Conservation (phyloP, 2,888 invertebrate genomes). For the Mayetiola destructor region DNA sequence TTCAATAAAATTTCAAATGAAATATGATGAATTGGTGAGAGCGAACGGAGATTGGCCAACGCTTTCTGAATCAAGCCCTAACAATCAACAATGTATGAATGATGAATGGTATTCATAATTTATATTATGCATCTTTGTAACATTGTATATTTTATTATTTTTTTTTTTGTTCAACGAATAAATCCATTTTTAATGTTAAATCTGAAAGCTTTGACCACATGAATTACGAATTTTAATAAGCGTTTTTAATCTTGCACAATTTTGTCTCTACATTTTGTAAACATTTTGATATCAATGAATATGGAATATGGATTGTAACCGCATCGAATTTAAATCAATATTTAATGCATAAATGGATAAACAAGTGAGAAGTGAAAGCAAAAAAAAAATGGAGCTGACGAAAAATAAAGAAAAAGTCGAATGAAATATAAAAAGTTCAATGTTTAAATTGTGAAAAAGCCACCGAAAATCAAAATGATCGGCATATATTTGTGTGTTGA, state of each 20-base stretch:
- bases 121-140: too few species aligned
- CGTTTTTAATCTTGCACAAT: neutral
- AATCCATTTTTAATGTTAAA: conserved; percentile 4
- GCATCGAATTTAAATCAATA: conserved; percentile 7
- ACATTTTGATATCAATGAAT: neutral
- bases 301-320: neutral
- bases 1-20: too few species aligned
- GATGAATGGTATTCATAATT: too few species aligned
- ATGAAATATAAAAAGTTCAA: neutral
- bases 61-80: too few species aligned
- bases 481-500: conserved; percentile 1
- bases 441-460: neutral
- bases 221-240: conserved; percentile 6
- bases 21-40: too few species aligned
- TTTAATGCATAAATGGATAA: conserved; percentile 9
- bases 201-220: conserved; percentile 3
- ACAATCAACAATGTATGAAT: too few species aligned
- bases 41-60: too few species aligned
- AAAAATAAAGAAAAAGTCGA: neutral
- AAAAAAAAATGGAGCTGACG: too few species aligned
- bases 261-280: neutral
- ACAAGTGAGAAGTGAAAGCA: too few species aligned
- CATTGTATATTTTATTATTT: too few species aligned
- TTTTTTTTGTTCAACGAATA: too few species aligned
- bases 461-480: conserved; percentile 6